Conservation (phyloP, 2,888 invertebrate genomes). For the Ormyrus labotus region DNA sequence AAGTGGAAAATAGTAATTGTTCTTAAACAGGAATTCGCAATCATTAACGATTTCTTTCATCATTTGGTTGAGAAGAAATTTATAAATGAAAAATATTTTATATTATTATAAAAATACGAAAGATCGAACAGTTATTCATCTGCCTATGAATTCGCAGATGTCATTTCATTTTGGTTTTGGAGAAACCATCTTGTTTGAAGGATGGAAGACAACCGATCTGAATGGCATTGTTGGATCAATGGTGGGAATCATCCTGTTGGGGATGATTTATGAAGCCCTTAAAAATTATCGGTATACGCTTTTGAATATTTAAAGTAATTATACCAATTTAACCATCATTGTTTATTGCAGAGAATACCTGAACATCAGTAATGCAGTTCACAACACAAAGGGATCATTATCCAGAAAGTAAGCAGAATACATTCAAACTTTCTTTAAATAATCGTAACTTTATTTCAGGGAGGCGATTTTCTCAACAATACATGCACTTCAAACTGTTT, state of each 20-base stretch:
- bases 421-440: background rate
- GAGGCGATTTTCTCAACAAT: conserved; percentile 68
- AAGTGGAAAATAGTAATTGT: too few relatives aligned
- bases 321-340: background rate
- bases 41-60: too few relatives aligned
- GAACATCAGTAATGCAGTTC: conserved; percentile 50
- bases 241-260: conserved; percentile 80
- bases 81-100: too few relatives aligned
- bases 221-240: conserved; percentile 79
- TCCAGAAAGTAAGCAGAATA: conserved; percentile 60
- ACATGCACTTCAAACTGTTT: conserved; percentile 67
- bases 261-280: conserved; percentile 82
- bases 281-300: conserved; percentile 79
- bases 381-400: conserved; percentile 28
- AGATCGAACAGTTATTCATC: background rate
- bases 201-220: conserved; percentile 75
- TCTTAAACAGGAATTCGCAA: too few relatives aligned
- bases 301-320: background rate
- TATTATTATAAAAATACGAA: too few relatives aligned
- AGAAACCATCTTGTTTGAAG: conserved; percentile 77
- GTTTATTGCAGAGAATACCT: conserved; percentile 64
- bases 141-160: conserved; percentile 71
- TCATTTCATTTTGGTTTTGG: conserved; percentile 77
- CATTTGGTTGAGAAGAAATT: too few relatives aligned
- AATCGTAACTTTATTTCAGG: conserved; percentile 58